Percentiles rank a stretch among this genome's conserved stretches.
phyloP scores from a whole-genome alignment of 64 coral and sea anemone genomes.

The Hydrozoanthus tunicans region DNA sequence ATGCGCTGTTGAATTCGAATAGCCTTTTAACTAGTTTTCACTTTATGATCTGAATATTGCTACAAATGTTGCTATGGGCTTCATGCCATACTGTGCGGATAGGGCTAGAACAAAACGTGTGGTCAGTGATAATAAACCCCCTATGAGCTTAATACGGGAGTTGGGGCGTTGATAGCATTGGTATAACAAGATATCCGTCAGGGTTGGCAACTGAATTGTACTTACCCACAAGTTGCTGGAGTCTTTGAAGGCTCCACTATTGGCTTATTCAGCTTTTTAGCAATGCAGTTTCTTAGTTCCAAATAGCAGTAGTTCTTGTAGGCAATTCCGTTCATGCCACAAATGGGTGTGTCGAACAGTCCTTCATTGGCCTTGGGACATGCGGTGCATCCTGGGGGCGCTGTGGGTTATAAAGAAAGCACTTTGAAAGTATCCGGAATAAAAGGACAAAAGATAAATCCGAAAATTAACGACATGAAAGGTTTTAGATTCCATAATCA shows the following conservation, averaged over 20 bases:
- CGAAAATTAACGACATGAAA: too few species aligned
- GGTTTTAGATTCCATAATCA: too few species aligned
- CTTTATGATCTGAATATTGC: too few species aligned
- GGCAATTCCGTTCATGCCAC: slow-evolving; percentile 90
- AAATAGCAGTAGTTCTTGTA: slow-evolving; percentile 98
- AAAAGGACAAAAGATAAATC: not conserved
- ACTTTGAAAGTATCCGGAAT: not conserved
- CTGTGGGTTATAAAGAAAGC: slow-evolving; percentile 18
- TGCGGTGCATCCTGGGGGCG: slow-evolving; percentile 82
- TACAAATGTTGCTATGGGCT: too few species aligned
- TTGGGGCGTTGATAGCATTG: too few species aligned
- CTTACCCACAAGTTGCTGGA: slow-evolving; percentile 86
- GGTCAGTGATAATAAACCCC: too few species aligned
- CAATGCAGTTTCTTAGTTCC: slow-evolving; percentile 92
- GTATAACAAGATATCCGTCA: too few species aligned
- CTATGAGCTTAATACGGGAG: too few species aligned
- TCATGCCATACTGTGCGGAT: too few species aligned
- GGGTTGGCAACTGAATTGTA: not conserved
- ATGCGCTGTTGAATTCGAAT: too few species aligned
- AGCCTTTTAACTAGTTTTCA: too few species aligned
- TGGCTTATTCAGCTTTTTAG: slow-evolving; percentile 84
- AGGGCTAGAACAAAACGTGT: too few species aligned
- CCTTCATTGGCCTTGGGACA: slow-evolving; percentile 92
- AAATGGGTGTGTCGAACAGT: slow-evolving; percentile 96
- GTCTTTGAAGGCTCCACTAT: slow-evolving; percentile 79